Evolutionary conservation across 1,140 invertebrate genomes (phyloP).

Genomic region (Drosophila sp.): DNA sequence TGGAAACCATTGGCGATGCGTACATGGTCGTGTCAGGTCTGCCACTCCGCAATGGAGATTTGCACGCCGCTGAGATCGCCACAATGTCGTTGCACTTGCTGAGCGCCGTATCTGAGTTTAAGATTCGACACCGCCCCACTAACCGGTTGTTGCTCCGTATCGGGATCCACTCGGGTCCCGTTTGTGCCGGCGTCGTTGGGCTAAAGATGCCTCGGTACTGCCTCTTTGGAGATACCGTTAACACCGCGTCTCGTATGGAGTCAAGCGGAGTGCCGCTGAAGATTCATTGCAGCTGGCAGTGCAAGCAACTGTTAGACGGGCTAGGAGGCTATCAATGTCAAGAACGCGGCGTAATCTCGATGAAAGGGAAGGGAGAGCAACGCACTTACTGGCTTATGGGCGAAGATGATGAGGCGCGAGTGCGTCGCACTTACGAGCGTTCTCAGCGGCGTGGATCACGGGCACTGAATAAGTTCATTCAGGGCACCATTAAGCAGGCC

Average conservation of each 20-base stretch:
- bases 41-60: conserved; percentile 91
- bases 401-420: conserved; percentile 88
- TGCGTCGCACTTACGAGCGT: conserved; percentile 86
- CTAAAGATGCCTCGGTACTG: conserved; percentile 98
- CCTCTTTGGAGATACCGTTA: conserved; percentile 97
- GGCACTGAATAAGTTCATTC: conserved; percentile 76
- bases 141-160: conserved; percentile 94
- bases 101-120: conserved; percentile 92
- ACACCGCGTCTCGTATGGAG: conserved; percentile 97
- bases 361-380: conserved; percentile 95
- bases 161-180: conserved; percentile 94
- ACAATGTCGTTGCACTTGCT: conserved; percentile 95
- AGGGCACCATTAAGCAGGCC: conserved; percentile 74
- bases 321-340: conserved; percentile 90
- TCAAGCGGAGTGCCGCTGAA: conserved; percentile 94
- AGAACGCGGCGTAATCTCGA: conserved; percentile 91
- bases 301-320: conserved; percentile 89
- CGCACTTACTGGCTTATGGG: conserved; percentile 94
- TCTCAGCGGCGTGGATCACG: conserved; percentile 84
- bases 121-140: conserved; percentile 93
- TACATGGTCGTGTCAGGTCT: conserved; percentile 95
- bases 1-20: conserved; percentile 96
- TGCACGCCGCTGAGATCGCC: conserved; percentile 96
- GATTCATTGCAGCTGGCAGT: conserved; percentile 93
- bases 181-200: conserved; percentile 92